phyloP scores from a whole-genome alignment of 2,888 invertebrate genomes.

The Coelopa pilipes region DNA sequence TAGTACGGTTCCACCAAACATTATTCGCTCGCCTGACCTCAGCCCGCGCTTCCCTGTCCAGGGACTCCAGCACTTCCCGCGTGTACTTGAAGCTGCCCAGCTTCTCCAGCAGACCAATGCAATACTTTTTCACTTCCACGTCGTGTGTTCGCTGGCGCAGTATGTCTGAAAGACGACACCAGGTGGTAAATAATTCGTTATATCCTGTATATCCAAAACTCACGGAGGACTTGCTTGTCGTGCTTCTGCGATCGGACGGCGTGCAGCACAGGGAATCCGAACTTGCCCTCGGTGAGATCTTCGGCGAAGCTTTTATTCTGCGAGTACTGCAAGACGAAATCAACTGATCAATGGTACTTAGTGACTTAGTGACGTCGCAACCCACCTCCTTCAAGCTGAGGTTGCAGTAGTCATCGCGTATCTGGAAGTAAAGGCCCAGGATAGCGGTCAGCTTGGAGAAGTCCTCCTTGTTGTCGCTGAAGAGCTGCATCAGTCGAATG shows the following conservation, averaged over 20 bases:
- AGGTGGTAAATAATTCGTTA: background rate
- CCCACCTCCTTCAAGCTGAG: constrained; percentile 85
- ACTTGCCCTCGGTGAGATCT: constrained; percentile 97
- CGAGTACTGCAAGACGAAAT: constrained; percentile 76
- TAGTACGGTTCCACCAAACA: background rate
- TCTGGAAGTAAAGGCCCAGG: constrained; percentile 95
- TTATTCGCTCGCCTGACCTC: constrained; percentile 74
- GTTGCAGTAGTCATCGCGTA: constrained; percentile 95
- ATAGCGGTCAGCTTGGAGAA: constrained; percentile 85
- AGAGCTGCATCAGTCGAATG: constrained; percentile 93
- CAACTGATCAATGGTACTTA: constrained; percentile 7
- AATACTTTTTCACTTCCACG: constrained; percentile 92
- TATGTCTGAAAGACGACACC: constrained; percentile 74
- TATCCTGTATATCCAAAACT: constrained; percentile 43
- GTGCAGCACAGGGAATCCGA: constrained; percentile 96
- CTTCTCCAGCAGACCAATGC: constrained; percentile 85
- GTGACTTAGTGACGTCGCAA: background rate
- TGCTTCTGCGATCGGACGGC: constrained; percentile 83
- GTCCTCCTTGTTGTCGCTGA: constrained; percentile 87
- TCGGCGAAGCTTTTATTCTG: constrained; percentile 96
- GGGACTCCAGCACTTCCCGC: constrained; percentile 75
- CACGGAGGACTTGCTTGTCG: constrained; percentile 87
- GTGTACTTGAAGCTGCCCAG: constrained; percentile 92
- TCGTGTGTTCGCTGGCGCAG: constrained; percentile 90
- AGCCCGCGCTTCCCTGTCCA: constrained; percentile 79